Evolutionary conservation across 2,113 vertebrate genomes (phyloP).

Genomic region (Lota lota): DNA sequence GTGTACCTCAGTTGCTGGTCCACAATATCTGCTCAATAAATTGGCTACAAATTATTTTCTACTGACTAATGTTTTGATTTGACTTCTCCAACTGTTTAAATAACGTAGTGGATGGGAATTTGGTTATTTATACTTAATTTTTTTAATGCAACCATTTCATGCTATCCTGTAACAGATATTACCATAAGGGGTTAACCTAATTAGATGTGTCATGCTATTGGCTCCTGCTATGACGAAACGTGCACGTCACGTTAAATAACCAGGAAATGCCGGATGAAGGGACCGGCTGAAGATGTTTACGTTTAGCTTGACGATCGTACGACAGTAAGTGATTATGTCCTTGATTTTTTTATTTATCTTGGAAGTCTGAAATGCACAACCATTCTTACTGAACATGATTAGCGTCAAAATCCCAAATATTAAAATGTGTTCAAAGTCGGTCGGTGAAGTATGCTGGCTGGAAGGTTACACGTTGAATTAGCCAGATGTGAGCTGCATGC

Average conservation of each 20-base stretch:
- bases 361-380: too few species aligned
- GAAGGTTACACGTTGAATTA: neutral
- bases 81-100: too few species aligned
- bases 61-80: too few species aligned
- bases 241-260: conserved; percentile 24
- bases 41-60: conserved; percentile 45
- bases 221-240: conserved; percentile 16
- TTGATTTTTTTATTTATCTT: neutral
- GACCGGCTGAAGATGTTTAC: conserved; percentile 58
- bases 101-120: too few species aligned
- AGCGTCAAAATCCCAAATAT: too few species aligned
- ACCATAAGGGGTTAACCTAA: neutral
- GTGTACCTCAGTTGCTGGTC: conserved; percentile 83
- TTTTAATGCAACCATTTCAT: neutral
- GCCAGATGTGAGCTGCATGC: neutral
- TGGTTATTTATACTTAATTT: neutral
- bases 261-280: conserved; percentile 42
- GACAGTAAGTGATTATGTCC: conserved; percentile 65
- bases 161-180: neutral
- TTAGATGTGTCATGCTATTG: neutral
- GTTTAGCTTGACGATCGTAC: conserved; percentile 67
- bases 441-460: neutral
- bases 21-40: conserved; percentile 74
- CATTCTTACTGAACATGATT: too few species aligned
- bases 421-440: too few species aligned